These are phyloP conservation scores for Pogona vitticeps DNA, from an alignment of 2,113 vertebrate genomes.

Conservation along the genomic window DNA sequence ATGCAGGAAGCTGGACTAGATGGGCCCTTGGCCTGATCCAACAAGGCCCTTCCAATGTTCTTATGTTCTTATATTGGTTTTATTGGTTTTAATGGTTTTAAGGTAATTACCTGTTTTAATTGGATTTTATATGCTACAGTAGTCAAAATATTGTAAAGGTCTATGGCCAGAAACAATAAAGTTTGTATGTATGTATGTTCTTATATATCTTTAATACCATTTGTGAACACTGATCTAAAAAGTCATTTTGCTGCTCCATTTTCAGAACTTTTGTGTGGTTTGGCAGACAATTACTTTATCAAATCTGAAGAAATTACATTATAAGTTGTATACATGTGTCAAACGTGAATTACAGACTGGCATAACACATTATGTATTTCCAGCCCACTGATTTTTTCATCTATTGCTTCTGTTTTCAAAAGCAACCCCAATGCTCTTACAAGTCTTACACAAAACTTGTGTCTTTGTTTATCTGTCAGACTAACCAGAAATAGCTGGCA, in stretches of 20 bases:
- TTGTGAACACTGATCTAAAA: slow-evolving; percentile 75
- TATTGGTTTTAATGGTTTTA: too few relatives aligned
- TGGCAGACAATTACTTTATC: slow-evolving; percentile 85
- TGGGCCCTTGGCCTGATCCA: too few relatives aligned
- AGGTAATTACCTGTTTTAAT: too few relatives aligned
- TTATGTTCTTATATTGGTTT: too few relatives aligned
- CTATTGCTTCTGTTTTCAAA: slow-evolving; percentile 78
- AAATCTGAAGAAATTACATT: slow-evolving; percentile 84
- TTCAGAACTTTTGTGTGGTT: slow-evolving; percentile 76
- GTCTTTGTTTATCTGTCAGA: slow-evolving; percentile 81
- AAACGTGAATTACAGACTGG: slow-evolving; percentile 76
- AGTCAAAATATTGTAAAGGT: too few relatives aligned
- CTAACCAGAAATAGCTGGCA: slow-evolving; percentile 84
- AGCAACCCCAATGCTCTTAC: slow-evolving; percentile 69
- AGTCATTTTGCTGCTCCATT: slow-evolving; percentile 72
- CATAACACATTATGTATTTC: slow-evolving; percentile 81
- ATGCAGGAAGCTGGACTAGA: too few relatives aligned
- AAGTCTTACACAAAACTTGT: slow-evolving; percentile 68
- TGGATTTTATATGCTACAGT: too few relatives aligned
- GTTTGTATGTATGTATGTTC: too few relatives aligned
- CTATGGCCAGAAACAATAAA: too few relatives aligned
- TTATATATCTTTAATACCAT: slow-evolving; percentile 36
- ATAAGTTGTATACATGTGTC: slow-evolving; percentile 84
- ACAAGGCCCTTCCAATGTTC: too few relatives aligned
- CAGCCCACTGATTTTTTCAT: slow-evolving; percentile 78